Percentiles rank a stretch among this genome's conserved stretches.
phyloP scores from a whole-genome alignment of 2,113 vertebrate species.

The Eudorcas thomsonii region DNA sequence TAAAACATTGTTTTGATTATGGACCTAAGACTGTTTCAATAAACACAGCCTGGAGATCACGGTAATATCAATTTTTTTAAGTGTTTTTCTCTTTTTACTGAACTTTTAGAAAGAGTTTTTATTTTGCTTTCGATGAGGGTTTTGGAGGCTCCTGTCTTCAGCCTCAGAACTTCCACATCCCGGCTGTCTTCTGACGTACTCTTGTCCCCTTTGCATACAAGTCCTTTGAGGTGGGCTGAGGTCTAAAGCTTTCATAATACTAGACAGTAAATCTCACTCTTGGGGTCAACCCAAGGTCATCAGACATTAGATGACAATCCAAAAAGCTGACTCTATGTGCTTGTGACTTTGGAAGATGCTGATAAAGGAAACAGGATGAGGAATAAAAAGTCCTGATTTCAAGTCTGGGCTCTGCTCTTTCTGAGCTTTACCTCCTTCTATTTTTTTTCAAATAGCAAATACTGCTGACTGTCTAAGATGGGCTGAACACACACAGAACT shows the following conservation, averaged over 20 bases:
- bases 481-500: background rate
- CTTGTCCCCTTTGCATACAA: background rate
- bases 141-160: background rate
- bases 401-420: background rate
- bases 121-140: slow-evolving; percentile 38
- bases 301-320: slow-evolving; percentile 55
- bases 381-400: background rate
- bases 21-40: slow-evolving; percentile 67
- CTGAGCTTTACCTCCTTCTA: background rate
- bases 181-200: background rate
- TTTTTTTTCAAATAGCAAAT: background rate
- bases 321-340: background rate
- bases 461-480: background rate
- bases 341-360: background rate
- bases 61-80: slow-evolving; percentile 41
- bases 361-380: background rate
- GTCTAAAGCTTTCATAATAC: slow-evolving; percentile 10
- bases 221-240: slow-evolving; percentile 31
- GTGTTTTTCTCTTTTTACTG: slow-evolving; percentile 37
- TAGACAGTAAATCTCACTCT: slow-evolving; percentile 45
- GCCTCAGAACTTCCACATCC: background rate
- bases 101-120: slow-evolving; percentile 20
- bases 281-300: slow-evolving; percentile 53
- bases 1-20: slow-evolving; percentile 72
- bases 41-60: slow-evolving; percentile 57